Base-by-base conservation (phyloP, 2,888 invertebrate genomes). In the Hydropsyche betteni region DNA sequence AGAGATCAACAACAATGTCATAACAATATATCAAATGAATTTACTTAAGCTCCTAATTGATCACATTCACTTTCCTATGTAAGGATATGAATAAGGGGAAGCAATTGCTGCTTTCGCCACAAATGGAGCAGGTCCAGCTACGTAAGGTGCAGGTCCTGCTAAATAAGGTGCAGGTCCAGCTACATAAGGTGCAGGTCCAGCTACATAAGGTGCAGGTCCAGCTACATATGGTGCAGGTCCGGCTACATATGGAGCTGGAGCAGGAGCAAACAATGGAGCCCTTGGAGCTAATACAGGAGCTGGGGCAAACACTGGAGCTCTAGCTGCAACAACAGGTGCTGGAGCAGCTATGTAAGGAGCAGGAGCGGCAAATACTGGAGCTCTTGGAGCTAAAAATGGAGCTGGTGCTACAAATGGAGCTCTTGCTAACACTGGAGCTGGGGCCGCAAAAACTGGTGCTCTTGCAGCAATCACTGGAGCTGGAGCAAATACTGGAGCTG, bases 391-490 rank as follows among this genome's bases (percentile, higher is more conserved):
- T 6, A 76, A 16, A 12, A 61, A 33, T 0, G 75, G 72, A 24
- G 78, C 16, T 10, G 70, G 51, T 10, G 73, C 73, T 5, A 78
- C 14, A 33, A 68, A 33, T 12, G 77, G 74, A 38, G 78, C 74
- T 1, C 68, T 74, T 2, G 75, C 75, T 2, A 76, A n/a, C 7
- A 75, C 12, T 55, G 75, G 76, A 24, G 78, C 74, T 16, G 74
- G 64, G 12, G 55, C 75, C 12, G 70, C 69, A 7, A 76, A 3
- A 12, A 72, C 68, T 5, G 76, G 76, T 12, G 78, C 72, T 1
- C 72, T 58, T 6, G 74, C 76, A 4, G 69, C 72, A 2, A 76
- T 38, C 1, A 69, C 36, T 44, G 75, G 72, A 73, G 75, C 38
- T 50, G 64, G 64, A 44, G 74, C 74, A 0, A 74, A 12, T 2